Evolutionary conservation across 2,888 invertebrate species (phyloP), one percentile per base, ranked within the genome.

Genomic region (Teinopalpus imperialis): DNA sequence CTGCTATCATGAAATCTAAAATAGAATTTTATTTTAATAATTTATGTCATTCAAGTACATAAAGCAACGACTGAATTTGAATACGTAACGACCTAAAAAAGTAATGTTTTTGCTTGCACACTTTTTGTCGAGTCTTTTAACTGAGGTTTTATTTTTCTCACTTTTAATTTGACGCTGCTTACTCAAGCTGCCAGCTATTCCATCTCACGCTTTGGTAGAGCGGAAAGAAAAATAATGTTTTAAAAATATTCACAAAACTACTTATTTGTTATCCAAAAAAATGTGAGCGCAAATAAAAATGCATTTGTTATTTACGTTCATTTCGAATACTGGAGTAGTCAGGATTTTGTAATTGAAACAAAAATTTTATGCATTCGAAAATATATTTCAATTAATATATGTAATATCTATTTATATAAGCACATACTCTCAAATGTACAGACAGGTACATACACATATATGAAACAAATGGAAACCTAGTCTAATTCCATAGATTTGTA

Each of bases 151-250:
- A 29, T 43, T 43, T 36, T 43, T 36, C 30, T 36, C 16, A 27
- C 23, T 36, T 43, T 43, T 43, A 43, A 43, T 43, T 43, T 43
- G 30, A 30, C 23, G 29, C 16, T 43, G 43, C 35, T 43, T 43
- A 43, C 29, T 36, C 35, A 36, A 36, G 43, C 43, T 36, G 35
- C 21, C 23, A 43, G 43, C 16, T 43, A 36, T 36, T 36, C 36
- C 40, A 40, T 40, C 30, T 35, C 35, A 14, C 35, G 43, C 35
- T 36, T 36, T 43, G 36, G 30, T 30, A 43, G 29, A 43, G 23
- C 36, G 36, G 29, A 24, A 43, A 30, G 35, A 35, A 29, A 21
- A 27, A 21, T 35, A 35, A 23, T 36, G 10, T 36, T 43, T 30
- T 23, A 43, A 36, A n/a, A 36, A 21, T 43, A 10, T 43, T 21